Base-by-base conservation (phyloP, 2,888 invertebrate genomes). In the Aporophyla lueneburgensis region DNA sequence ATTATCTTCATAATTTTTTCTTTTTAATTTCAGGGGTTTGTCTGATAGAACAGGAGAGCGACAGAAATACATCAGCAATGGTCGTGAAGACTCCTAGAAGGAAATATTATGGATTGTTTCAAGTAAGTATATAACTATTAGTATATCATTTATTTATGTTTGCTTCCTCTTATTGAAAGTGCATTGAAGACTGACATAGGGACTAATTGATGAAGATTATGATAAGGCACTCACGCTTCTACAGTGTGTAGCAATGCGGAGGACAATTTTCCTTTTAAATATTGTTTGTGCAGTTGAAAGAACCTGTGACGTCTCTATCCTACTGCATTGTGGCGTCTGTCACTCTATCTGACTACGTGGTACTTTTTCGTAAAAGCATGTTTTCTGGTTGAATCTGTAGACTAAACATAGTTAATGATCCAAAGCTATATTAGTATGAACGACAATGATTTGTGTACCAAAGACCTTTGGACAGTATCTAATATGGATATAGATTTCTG, bases 31-130 rank as follows among this genome's bases (percentile, higher is more conserved):
- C 93, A 97, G 96, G 96, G 96, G 96, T 97, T 0, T 97, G 96
- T 73, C 84, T 97, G 16, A 93, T 96, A 27, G 96, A 97, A 82
- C 95, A 96, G 76, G 96, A 93, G 73, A 96, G 96, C 68, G 95
- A 95, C 2, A 93, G 93, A 80, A 95, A 96, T 73, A 96, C 96
- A 3, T 89, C 95, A 3, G 93, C 94, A 0, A 90, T 93, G 19
- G 85, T 92, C 0, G 89, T 89, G 3, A 96, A 96, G 86, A 89
- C 94, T 2, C 67, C 94, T 0, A 92, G 96, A 83, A 93, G 93
- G 78, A 95, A 95, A 80, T 96, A 93, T 81, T 96, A 95, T 86
- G 96, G 96, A 84, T 79, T 97, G n/a, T 97, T 96, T 21, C 85
- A 76, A 77, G 83, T 76, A 72, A 69, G 82, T 33, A 33, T 1